Evolutionary conservation across 2,113 vertebrate species (phyloP).

Genomic region (Meles meles): DNA sequence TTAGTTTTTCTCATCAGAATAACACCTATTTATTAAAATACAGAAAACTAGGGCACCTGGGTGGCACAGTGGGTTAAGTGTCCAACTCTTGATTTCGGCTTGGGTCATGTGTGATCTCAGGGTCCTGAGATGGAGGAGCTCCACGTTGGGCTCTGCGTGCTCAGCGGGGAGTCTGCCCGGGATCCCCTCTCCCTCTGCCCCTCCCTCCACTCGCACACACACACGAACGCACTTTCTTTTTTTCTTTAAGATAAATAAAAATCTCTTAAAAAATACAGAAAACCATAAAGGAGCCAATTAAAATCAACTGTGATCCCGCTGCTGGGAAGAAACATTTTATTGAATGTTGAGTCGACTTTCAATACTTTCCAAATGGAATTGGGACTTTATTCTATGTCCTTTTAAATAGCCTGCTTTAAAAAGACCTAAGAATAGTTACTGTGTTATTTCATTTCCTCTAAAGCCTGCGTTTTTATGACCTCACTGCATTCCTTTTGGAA

Average conservation of each 20-base stretch:
- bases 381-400: not conserved
- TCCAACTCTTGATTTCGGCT: not conserved
- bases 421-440: not conserved
- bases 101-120: not conserved
- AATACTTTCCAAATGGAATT: not conserved
- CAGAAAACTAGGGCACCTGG: not conserved
- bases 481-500: not conserved
- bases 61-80: not conserved
- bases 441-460: fast-evolving
- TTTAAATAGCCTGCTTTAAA: not conserved
- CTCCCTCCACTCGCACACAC: not conserved
- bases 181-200: not conserved
- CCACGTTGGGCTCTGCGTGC: fast-evolving
- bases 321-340: too few species aligned
- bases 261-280: not conserved
- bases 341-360: not conserved
- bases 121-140: not conserved
- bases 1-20: not conserved
- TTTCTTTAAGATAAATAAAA: not conserved
- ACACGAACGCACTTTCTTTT: not conserved
- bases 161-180: not conserved
- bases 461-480: not conserved
- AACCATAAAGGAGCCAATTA: not conserved
- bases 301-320: not conserved
- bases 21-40: not conserved